Evolutionary conservation across 2,113 vertebrate genomes (phyloP).

Genomic region (Leptobrachium ailaonicum): DNA sequence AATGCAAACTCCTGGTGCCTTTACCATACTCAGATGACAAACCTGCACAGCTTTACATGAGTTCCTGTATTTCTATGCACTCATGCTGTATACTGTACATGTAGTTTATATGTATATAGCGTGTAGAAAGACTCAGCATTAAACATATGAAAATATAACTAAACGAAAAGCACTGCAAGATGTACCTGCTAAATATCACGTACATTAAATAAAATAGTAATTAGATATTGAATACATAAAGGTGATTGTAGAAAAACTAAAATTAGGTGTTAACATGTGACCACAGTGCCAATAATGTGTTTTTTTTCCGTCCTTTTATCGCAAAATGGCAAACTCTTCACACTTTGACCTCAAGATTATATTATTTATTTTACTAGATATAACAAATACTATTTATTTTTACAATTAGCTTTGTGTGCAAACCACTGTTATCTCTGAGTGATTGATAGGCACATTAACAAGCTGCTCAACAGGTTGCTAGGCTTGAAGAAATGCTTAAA

Average conservation of each 20-base stretch:
- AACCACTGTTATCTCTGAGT: conserved; percentile 74
- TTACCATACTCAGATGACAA: no score
- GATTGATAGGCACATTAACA: conserved; percentile 81
- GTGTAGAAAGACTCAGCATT: no score
- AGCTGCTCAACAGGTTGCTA: conserved; percentile 79
- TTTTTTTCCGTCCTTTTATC: conserved; percentile 63
- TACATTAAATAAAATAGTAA: not conserved
- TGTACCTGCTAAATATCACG: not conserved
- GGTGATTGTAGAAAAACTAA: conserved; percentile 57
- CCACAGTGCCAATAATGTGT: conserved; percentile 70
- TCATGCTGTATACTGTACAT: no score
- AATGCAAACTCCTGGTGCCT: no score
- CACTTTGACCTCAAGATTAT: conserved; percentile 73
- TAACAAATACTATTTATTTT: conserved; percentile 81
- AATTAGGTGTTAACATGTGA: conserved; percentile 70
- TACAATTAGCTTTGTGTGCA: conserved; percentile 77
- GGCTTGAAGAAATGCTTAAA: conserved; percentile 76
- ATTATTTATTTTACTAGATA: conserved; percentile 76
- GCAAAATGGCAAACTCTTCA: conserved; percentile 80
- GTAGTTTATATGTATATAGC: no score
- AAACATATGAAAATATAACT: no score
- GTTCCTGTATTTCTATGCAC: no score
- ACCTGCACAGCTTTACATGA: no score
- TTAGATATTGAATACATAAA: not conserved
- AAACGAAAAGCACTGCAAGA: no score